A percentile compares a stretch with the other conserved stretches of the same genome.
Evolutionary conservation across 2,113 vertebrate genomes (phyloP).

Genomic region (Prionailurus bengalensis): DNA sequence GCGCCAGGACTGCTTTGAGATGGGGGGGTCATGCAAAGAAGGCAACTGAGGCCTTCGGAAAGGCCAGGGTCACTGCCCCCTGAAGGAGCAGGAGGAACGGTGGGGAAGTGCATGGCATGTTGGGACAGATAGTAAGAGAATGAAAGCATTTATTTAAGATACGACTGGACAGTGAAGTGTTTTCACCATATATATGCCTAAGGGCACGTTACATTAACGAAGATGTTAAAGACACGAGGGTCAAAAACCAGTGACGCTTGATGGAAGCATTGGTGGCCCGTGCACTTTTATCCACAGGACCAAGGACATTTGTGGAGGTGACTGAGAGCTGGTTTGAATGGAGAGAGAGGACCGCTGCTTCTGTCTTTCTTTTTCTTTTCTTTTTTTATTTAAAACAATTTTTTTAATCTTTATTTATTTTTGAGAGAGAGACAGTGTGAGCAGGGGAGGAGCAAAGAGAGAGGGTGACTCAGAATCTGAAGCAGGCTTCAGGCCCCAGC

Average conservation of each 20-base stretch:
- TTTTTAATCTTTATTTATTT: too few species aligned
- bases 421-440: too few species aligned
- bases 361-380: not conserved
- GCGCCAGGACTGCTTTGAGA: not conserved
- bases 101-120: fast-evolving
- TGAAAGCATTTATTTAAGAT: not conserved
- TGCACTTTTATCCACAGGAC: not conserved
- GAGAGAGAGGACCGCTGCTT: not conserved
- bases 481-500: too few species aligned
- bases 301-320: not conserved
- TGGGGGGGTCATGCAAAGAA: not conserved
- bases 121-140: not conserved
- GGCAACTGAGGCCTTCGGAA: not conserved
- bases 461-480: too few species aligned
- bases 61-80: not conserved
- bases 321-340: not conserved
- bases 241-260: not conserved
- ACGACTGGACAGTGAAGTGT: not conserved
- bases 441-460: too few species aligned
- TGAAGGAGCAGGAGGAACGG: not conserved
- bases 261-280: fast-evolving
- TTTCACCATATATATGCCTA: not conserved
- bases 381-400: too few species aligned
- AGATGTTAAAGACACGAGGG: not conserved
- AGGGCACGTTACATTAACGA: not conserved